Percentiles rank a stretch among this genome's conserved stretches.
Evolutionary conservation across 2,888 invertebrate genomes (phyloP).

Genomic region (Proisotoma minuta): DNA sequence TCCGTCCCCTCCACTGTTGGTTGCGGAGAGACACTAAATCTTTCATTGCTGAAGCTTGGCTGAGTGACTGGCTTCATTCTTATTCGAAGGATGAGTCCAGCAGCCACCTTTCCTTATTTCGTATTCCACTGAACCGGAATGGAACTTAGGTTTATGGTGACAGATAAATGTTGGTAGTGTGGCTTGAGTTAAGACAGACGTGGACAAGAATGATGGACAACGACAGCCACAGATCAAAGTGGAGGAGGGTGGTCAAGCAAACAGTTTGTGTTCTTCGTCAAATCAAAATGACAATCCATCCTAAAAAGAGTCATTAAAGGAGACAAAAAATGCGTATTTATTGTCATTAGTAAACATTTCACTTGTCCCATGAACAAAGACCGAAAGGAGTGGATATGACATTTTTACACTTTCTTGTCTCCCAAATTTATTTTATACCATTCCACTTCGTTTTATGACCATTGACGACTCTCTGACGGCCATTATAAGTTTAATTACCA

Average conservation of each 20-base stretch:
- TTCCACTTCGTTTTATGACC: not conserved
- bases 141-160: not conserved
- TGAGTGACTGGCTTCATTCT: not conserved
- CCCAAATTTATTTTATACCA: too few relatives aligned
- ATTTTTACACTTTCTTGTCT: too few relatives aligned
- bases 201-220: not conserved
- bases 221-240: not conserved
- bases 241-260: not conserved
- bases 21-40: too few relatives aligned
- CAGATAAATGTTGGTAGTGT: too few relatives aligned
- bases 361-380: not conserved
- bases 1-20: too few relatives aligned
- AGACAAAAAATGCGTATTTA: conserved; percentile 12
- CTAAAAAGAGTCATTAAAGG: conserved; percentile 14
- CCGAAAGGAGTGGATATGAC: too few relatives aligned
- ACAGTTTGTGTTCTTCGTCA: conserved; percentile 3
- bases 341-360: conserved; percentile 15
- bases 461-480: not conserved
- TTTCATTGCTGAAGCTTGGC: not conserved
- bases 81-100: not conserved
- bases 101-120: not conserved
- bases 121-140: too few relatives aligned
- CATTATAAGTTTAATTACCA: conserved; percentile 1
- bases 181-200: not conserved
- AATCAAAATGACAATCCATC: too few relatives aligned